Conservation (phyloP, 2,797 vertebrate genomes). For the Chloroceryle inda region DNA sequence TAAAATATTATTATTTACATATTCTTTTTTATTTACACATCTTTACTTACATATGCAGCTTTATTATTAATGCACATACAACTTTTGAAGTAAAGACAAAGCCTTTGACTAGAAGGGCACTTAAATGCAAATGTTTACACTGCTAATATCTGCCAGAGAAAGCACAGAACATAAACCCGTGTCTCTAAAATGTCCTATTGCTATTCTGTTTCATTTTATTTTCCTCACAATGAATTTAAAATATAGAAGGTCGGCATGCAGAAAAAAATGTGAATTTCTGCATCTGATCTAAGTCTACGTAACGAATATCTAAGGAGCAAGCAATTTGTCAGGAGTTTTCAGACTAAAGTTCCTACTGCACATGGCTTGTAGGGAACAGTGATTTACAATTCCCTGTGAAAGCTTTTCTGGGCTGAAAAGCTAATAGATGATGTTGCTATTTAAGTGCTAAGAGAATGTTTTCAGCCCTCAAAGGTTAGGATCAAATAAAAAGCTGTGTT, state of each 20-base stretch:
- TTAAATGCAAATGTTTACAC: neutral
- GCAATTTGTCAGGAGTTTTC: conserved; percentile 61
- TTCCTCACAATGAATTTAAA: neutral
- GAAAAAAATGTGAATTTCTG: conserved; percentile 6
- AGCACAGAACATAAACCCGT: neutral
- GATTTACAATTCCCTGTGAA: conserved; percentile 64
- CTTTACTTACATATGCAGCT: neutral
- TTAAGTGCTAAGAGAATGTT: conserved; percentile 57
- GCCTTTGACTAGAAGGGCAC: neutral
- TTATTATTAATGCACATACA: neutral
- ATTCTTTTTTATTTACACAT: conserved; percentile 3
- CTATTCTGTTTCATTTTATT: neutral
- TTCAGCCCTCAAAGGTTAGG: conserved; percentile 58
- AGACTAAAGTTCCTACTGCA: conserved; percentile 15
- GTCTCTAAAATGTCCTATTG: neutral
- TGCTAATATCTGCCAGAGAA: neutral
- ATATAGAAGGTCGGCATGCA: neutral
- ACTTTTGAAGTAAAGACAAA: conserved; percentile 11
- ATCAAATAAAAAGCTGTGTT: conserved; percentile 63
- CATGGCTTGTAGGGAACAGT: conserved; percentile 28
- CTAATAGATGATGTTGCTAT: conserved; percentile 68
- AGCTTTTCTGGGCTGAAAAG: conserved; percentile 61
- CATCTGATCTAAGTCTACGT: neutral
- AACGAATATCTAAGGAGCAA: conserved; percentile 39
- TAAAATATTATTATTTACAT: conserved; percentile 18